These are phyloP conservation scores for Hiodon alosoides DNA, from an alignment of 2,113 vertebrate species.

Conservation along the genomic window DNA sequence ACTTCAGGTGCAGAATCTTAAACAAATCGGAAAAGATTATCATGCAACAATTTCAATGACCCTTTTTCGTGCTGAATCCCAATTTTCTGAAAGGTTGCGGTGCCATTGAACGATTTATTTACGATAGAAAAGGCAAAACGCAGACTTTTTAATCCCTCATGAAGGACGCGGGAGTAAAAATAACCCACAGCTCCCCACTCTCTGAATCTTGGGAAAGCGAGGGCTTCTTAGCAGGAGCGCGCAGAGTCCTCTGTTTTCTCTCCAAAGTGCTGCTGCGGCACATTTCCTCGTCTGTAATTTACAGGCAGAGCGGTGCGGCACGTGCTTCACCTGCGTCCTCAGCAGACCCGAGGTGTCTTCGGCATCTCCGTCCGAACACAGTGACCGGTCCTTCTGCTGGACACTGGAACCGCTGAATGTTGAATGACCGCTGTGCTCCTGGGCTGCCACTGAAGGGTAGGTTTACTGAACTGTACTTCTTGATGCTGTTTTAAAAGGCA, in stretches of 20 bases:
- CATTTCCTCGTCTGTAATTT: conserved; percentile 76
- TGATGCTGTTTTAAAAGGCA: no score
- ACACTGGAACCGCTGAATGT: not conserved
- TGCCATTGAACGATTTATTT: conserved; percentile 16
- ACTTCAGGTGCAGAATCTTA: not conserved
- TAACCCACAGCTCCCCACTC: not conserved
- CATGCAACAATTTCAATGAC: not conserved
- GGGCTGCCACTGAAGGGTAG: no score
- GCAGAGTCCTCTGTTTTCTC: not conserved
- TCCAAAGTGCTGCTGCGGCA: conserved; percentile 39
- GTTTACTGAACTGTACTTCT: no score
- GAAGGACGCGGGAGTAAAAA: conserved; percentile 27
- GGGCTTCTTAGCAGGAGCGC: no score
- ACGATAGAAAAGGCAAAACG: conserved; percentile 15
- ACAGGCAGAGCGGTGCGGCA: conserved; percentile 64
- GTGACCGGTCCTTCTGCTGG: no score
- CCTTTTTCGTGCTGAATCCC: not conserved
- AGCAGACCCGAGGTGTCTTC: conserved; percentile 18
- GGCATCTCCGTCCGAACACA: not conserved
- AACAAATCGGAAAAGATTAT: conserved; percentile 3
- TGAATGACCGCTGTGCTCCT: not conserved
- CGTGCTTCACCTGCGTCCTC: conserved; percentile 66
- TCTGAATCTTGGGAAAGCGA: no score
- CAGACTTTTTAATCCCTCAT: conserved; percentile 23
- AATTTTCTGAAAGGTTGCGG: conserved; percentile 24